phyloP scores from a whole-genome alignment of 2,888 invertebrate species.

The Acanthosepion esculentum region DNA sequence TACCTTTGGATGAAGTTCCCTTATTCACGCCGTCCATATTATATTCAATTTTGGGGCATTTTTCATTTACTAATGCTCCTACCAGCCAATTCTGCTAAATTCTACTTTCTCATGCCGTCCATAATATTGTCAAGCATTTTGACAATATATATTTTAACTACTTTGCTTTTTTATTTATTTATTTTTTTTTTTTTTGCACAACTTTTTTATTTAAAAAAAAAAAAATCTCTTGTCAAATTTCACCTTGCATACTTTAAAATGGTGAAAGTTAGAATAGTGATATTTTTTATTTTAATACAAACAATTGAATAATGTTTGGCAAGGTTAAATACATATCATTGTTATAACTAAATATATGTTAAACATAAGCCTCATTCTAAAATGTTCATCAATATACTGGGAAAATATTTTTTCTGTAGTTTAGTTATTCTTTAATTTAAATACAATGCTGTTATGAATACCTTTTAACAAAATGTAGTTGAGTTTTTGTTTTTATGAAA shows the following conservation, averaged over 20 bases:
- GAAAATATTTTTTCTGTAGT: neutral
- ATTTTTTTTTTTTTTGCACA: neutral
- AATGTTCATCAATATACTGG: neutral
- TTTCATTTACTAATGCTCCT: neutral
- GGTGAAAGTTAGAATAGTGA: neutral
- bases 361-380: neutral
- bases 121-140: neutral
- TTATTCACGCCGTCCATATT: neutral
- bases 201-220: neutral
- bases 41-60: neutral
- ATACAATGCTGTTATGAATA: no score
- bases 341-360: neutral
- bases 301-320: neutral
- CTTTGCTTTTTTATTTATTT: neutral
- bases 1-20: neutral
- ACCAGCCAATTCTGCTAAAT: neutral
- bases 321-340: neutral
- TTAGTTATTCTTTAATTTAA: no score
- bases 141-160: neutral
- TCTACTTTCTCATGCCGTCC: neutral
- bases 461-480: neutral
- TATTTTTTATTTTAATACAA: no score
- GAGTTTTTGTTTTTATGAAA: neutral
- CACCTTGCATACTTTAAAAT: neutral
- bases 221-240: neutral